Base-by-base conservation (phyloP, 2,797 vertebrate species). In the Moxostoma hubbsi region DNA sequence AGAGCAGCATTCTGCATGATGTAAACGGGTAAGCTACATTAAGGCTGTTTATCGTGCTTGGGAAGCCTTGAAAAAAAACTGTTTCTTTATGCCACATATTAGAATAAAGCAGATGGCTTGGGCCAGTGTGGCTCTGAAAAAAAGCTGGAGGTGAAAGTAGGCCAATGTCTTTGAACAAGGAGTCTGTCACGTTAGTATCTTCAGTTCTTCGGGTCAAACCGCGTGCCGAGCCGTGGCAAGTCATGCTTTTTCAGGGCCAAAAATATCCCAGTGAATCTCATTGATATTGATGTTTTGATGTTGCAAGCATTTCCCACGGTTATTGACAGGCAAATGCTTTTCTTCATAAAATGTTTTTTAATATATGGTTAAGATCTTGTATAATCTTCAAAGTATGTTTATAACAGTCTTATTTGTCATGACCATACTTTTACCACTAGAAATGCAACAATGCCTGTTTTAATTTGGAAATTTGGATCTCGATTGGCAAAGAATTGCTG, bases 41-140 rank as follows among this genome's bases (percentile, higher is more conserved):
- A 89, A 85, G 81, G 77, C 88, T 77, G 85, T 82, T 59, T 90
- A 89, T 88, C 9, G 79, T 86, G 72, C 62, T 77, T 36, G 12
- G 24, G 66, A 84, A 86, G 74, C 73, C 73, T 83, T 78, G 55
- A 43, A 71, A 79, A 80, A 80, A 81, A 87, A 67, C 59, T 13
- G 83, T 86, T 85, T 91, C 90, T 90, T 89, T 88, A 90, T 90
- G 89, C 90, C 89, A 45, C 81, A 75, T 91, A 89, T 91, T 89
- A 88, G 90, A 91, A 90, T 85, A 89, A 94, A 92, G 93, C 93
- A 94, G 93, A 94, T 93, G 92, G 92, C 92, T 90, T 86, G 88
- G 88, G 89, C 89, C 90, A 87, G 88, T 92, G 92, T 87, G 87
- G 85, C 85, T 76, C 36, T 50, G 86, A 86, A 81, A 80, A 91